Conservation (phyloP, 2,888 invertebrate genomes). For the Aquatica leii region DNA sequence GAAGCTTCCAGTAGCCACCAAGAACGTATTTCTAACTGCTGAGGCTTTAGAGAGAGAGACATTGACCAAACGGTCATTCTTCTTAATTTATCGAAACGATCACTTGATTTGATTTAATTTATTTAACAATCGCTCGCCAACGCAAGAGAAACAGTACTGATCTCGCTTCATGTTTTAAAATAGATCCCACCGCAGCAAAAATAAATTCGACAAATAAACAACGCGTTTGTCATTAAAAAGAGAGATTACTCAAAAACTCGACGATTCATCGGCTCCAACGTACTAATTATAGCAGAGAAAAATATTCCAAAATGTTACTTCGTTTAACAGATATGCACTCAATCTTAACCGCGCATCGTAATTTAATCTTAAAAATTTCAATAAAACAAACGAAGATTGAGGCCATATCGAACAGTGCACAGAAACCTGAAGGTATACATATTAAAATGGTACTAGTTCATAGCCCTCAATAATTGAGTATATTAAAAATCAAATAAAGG, state of each 20-base stretch:
- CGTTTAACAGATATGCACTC: too few relatives aligned
- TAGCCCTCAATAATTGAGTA: constrained; percentile 18
- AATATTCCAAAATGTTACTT: too few relatives aligned
- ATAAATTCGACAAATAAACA: constrained; percentile 16
- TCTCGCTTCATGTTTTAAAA: constrained; percentile 22
- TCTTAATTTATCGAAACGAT: too few relatives aligned
- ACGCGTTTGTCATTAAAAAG: not conserved
- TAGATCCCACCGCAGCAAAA: constrained; percentile 27
- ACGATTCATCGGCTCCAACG: too few relatives aligned
- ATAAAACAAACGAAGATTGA: too few relatives aligned
- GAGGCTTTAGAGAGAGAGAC: too few relatives aligned
- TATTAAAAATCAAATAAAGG: constrained; percentile 20
- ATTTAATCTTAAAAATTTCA: too few relatives aligned
- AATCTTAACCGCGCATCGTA: too few relatives aligned
- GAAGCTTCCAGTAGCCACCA: constrained; percentile 62
- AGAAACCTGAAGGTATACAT: constrained; percentile 21
- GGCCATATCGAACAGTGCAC: constrained; percentile 28
- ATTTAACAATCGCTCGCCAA: constrained; percentile 31
- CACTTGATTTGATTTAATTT: too few relatives aligned
- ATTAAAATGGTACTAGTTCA: constrained; percentile 21
- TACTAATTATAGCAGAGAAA: too few relatives aligned
- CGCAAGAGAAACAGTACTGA: constrained; percentile 41
- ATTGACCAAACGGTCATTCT: constrained; percentile 60
- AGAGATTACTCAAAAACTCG: not conserved
- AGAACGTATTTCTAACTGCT: too few relatives aligned